phyloP scores from a whole-genome alignment of 1,140 invertebrate genomes.

The Popillia japonica region DNA sequence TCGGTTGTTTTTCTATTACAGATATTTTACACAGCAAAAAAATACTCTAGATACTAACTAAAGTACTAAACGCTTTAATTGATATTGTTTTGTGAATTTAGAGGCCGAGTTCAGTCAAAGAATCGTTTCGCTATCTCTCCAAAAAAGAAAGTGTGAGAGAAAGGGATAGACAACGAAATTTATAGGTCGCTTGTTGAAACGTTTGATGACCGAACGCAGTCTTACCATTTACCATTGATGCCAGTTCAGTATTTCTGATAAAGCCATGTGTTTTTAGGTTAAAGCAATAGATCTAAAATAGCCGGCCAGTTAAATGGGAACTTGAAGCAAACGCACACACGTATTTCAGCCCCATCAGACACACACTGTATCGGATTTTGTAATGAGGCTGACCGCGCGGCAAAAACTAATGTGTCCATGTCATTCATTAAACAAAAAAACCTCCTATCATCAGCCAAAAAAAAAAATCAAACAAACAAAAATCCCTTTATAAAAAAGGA shows the following conservation, averaged over 20 bases:
- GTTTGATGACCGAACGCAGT: conserved; percentile 32
- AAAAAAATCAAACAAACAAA: conserved; percentile 7
- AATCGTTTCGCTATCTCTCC: neutral
- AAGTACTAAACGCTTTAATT: conserved; percentile 10
- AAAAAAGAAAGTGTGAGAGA: neutral
- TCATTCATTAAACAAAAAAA: conserved; percentile 27
- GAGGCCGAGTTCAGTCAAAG: conserved; percentile 32
- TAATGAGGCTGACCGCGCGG: conserved; percentile 29
- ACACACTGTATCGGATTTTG: conserved; percentile 17
- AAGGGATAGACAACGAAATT: neutral
- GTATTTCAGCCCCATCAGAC: conserved; percentile 22
- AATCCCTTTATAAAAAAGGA: conserved; percentile 13
- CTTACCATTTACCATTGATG: conserved; percentile 5
- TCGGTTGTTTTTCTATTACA: neutral
- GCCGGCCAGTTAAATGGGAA: conserved; percentile 17
- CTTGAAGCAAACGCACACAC: conserved; percentile 19
- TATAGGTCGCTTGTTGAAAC: neutral
- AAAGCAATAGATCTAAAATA: conserved; percentile 25
- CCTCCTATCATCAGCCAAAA: conserved; percentile 8
- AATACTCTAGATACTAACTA: conserved; percentile 25
- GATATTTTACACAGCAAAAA: neutral
- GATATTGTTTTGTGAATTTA: conserved; percentile 27
- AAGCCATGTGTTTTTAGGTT: conserved; percentile 32
- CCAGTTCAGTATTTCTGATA: conserved; percentile 31
- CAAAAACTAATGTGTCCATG: conserved; percentile 16